Evolutionary conservation across 2,113 vertebrate species (phyloP), one percentile per base, ranked within the genome.

Genomic region (Butastur rufipennis): DNA sequence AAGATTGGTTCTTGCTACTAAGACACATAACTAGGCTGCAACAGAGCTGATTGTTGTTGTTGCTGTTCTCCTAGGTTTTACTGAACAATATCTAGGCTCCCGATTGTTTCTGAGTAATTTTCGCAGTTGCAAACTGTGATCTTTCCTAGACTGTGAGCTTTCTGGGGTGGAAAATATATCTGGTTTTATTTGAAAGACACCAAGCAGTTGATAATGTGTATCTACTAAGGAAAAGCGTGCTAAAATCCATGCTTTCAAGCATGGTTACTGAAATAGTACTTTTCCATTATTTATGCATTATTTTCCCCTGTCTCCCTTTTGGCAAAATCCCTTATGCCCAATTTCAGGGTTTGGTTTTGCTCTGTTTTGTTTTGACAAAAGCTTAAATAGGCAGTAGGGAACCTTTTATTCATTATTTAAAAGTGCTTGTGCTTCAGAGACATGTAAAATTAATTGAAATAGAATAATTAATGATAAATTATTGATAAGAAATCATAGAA

Each of bases 1-100:
- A 98, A 98, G 98, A 99, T 98, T 98, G 97, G 95, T 92, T 98
- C 97, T 98, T 97, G 97, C 98, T 98, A 98, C 98, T 97, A 98
- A 98, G 98, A 99, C 98, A 98, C 97, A 98, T 85, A 98, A 97
- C 97, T 91, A 97, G 98, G 96, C 98, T 98, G 92, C 95, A 96
- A 91, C 68, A 85, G 94, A 91, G 93, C 83, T 86, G 73, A 86
- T 71, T 75, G 94, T 70, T 86, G 86, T 42, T 52, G 72, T 12
- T 93, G 86, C 45, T 95, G 93, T 75, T 91, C 84, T 97, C 90
- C 74, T 50, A 67, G 68, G 71, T 82, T 89, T 96, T 77, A 80
- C 73, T 67, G 58, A 83, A 72, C 74, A 87, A 38, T 59, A 75
- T 55, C 43, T 9, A 47, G 79, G 81, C 71, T 93, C 86, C 81